Percentiles rank a stretch among this genome's conserved stretches.
These are phyloP conservation scores for Macrostomum cliftonense DNA, from an alignment of 2,888 invertebrate species.

Conservation along the genomic window DNA sequence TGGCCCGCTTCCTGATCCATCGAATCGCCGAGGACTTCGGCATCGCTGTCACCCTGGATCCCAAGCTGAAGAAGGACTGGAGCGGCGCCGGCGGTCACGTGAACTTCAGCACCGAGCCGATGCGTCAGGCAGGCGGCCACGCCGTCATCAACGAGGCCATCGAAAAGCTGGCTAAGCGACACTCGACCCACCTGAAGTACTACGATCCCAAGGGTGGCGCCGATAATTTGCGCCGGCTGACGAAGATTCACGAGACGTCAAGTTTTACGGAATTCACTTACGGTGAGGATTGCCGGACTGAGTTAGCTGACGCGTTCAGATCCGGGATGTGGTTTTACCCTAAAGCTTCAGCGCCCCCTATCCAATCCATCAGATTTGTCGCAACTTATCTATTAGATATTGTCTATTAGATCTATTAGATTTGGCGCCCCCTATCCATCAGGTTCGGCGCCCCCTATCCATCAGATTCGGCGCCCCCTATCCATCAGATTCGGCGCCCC, in stretches of 20 bases:
- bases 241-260: conserved; percentile 83
- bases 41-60: conserved; percentile 40
- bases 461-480: too few species aligned
- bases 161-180: conserved; percentile 72
- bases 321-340: too few species aligned
- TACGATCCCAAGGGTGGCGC: conserved; percentile 87
- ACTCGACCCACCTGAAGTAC: conserved; percentile 76
- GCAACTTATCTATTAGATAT: too few species aligned
- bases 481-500: too few species aligned
- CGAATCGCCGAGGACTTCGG: conserved; percentile 42
- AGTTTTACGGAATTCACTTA: conserved; percentile 88
- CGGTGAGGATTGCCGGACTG: too few species aligned
- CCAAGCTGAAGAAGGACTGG: conserved; percentile 41
- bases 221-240: conserved; percentile 84
- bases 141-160: conserved; percentile 77
- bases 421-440: too few species aligned
- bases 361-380: too few species aligned
- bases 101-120: conserved; percentile 77
- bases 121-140: conserved; percentile 49
- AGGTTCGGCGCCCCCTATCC: too few species aligned
- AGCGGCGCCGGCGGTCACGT: conserved; percentile 66
- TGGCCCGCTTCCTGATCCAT: conserved; percentile 39
- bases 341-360: too few species aligned
- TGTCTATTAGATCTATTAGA: too few species aligned
- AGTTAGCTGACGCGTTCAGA: too few species aligned